Conservation (phyloP, 2,797 vertebrate species). For the Poliocrania exsul region DNA sequence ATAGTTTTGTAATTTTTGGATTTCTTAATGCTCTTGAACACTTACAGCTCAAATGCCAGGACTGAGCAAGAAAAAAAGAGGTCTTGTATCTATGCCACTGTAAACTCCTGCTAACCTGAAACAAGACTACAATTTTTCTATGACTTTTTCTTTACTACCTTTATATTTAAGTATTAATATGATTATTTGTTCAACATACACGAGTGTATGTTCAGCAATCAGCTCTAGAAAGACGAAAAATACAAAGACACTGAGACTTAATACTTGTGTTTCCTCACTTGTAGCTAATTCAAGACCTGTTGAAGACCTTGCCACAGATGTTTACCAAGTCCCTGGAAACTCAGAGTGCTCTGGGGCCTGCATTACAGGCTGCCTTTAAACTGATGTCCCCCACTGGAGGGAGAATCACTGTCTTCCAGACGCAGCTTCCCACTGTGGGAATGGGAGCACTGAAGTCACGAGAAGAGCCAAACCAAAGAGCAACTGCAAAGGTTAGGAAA, state of each 20-base stretch:
- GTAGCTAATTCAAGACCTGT: constrained; percentile 92
- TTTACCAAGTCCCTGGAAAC: constrained; percentile 95
- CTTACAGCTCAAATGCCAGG: background rate
- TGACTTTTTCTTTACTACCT: background rate
- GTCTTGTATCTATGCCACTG: background rate
- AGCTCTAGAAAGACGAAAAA: background rate
- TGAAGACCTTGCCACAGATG: constrained; percentile 90
- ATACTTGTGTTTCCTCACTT: constrained; percentile 31
- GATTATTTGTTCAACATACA: background rate
- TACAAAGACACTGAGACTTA: background rate
- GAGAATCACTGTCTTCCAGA: constrained; percentile 94
- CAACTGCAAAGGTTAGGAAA: constrained; percentile 87
- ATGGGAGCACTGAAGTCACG: constrained; percentile 89
- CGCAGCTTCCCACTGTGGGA: constrained; percentile 91
- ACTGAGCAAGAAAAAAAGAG: background rate
- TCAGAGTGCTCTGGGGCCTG: constrained; percentile 92
- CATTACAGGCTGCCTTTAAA: constrained; percentile 93
- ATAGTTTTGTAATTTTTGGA: background rate
- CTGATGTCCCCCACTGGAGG: constrained; percentile 93
- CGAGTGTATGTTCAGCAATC: background rate
- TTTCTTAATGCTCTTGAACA: background rate
- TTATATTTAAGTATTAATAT: background rate
- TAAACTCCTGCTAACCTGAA: background rate
- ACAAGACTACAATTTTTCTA: background rate
- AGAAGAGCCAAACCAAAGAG: constrained; percentile 92